Percentiles rank a stretch among this genome's conserved stretches.
phyloP scores from a whole-genome alignment of 2,113 vertebrate genomes.

The Symphodus melops region DNA sequence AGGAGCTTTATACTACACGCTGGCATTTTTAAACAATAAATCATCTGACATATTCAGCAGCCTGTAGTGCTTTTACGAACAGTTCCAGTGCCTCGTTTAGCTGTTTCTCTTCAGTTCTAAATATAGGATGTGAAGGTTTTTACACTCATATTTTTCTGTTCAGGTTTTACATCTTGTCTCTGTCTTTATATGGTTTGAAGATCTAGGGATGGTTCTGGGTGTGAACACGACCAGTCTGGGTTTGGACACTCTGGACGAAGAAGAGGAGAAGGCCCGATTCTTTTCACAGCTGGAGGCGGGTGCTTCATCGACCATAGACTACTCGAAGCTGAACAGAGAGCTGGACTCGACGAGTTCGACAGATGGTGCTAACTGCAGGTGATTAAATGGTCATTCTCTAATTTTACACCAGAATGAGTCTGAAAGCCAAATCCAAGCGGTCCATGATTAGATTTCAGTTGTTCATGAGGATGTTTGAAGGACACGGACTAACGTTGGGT shows the following conservation, averaged over 20 bases:
- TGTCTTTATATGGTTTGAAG: constrained; percentile 67
- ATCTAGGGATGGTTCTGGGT: constrained; percentile 70
- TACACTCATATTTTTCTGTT: neutral
- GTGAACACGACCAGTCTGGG: constrained; percentile 70
- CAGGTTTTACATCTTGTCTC: neutral
- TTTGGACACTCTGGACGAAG: constrained; percentile 90
- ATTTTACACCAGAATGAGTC: neutral
- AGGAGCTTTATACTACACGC: too few relatives aligned
- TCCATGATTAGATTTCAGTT: too few relatives aligned
- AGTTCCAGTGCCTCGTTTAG: too few relatives aligned
- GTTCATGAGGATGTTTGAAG: too few relatives aligned
- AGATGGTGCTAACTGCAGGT: constrained; percentile 61
- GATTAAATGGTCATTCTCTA: neutral
- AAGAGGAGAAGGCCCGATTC: constrained; percentile 91
- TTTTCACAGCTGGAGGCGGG: constrained; percentile 88
- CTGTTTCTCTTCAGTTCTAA: too few relatives aligned
- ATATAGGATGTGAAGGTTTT: too few relatives aligned
- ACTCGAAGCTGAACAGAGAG: constrained; percentile 88
- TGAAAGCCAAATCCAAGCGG: too few relatives aligned
- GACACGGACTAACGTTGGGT: too few relatives aligned
- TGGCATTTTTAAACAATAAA: too few relatives aligned
- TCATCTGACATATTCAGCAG: too few relatives aligned
- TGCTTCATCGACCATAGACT: constrained; percentile 87
- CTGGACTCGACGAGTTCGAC: constrained; percentile 84
- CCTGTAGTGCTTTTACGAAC: too few relatives aligned